These are phyloP conservation scores for Erynnis tages DNA, from an alignment of 2,888 invertebrate species.

Conservation along the genomic window DNA sequence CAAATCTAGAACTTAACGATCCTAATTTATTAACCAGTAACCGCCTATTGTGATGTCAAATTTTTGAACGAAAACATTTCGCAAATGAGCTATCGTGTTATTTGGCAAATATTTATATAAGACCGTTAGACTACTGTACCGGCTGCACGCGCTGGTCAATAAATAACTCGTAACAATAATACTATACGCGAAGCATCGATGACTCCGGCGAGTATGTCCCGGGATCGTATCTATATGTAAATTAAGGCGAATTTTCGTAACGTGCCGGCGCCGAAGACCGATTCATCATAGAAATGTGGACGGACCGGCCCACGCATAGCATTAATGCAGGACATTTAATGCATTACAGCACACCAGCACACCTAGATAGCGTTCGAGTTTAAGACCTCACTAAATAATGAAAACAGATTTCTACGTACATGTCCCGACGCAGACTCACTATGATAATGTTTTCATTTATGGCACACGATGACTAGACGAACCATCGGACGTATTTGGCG, in stretches of 20 bases:
- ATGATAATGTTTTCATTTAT: conserved; percentile 36
- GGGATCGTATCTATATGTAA: conserved; percentile 71
- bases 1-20: not conserved
- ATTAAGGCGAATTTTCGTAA: conserved; percentile 75
- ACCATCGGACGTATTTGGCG: conserved; percentile 31
- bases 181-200: conserved; percentile 50
- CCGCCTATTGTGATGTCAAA: conserved; percentile 1
- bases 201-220: conserved; percentile 42
- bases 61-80: not conserved
- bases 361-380: conserved; percentile 35
- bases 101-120: conserved; percentile 35
- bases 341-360: conserved; percentile 41
- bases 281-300: conserved; percentile 79
- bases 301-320: conserved; percentile 69
- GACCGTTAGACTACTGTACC: conserved; percentile 38
- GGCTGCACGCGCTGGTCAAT: conserved; percentile 47
- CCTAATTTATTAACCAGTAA: not conserved
- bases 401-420: conserved; percentile 37
- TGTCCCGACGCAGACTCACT: conserved; percentile 25
- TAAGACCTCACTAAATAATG: conserved; percentile 36
- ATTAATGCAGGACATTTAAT: conserved; percentile 60
- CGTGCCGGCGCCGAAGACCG: conserved; percentile 59
- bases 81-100: conserved; percentile 12
- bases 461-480: conserved; percentile 20
- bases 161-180: conserved; percentile 64